Percentiles rank a stretch among this genome's conserved stretches.
Evolutionary conservation across 1,140 invertebrate species (phyloP).

Genomic region (Yoshiicerus persimilis): DNA sequence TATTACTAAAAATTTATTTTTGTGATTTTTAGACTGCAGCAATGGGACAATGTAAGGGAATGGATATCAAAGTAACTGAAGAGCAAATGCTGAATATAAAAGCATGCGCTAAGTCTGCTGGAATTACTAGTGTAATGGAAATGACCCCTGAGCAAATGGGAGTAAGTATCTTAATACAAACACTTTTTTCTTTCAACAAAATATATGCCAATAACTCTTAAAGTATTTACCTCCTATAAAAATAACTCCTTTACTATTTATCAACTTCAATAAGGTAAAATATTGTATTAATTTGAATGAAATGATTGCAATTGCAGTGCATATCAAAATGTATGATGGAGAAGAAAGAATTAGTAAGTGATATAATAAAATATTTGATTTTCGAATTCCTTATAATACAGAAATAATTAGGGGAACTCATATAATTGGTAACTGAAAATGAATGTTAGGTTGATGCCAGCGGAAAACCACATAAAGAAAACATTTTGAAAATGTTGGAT

Average conservation of each 20-base stretch:
- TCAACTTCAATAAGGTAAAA: background rate
- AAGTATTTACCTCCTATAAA: too few species aligned
- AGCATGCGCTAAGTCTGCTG: conserved; percentile 10
- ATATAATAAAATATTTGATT: background rate
- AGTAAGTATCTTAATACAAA: background rate
- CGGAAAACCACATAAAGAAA: conserved; percentile 45
- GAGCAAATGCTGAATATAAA: conserved; percentile 31
- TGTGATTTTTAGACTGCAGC: background rate
- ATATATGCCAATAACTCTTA: too few species aligned
- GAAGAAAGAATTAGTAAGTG: conserved; percentile 8
- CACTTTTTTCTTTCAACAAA: background rate
- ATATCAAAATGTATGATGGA: background rate
- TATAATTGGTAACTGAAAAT: background rate
- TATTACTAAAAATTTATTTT: background rate
- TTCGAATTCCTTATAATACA: background rate
- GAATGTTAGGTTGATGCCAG: conserved; percentile 23
- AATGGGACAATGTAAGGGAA: conserved; percentile 22
- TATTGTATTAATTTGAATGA: background rate
- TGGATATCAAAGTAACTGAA: conserved; percentile 28
- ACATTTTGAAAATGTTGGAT: conserved; percentile 34
- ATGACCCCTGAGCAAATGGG: conserved; percentile 10
- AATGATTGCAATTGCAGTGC: background rate
- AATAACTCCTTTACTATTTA: too few species aligned
- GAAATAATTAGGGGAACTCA: background rate
- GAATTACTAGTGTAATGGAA: conserved; percentile 5